Base-by-base conservation (phyloP, 2,797 vertebrate genomes). In the Amblyraja radiata region DNA sequence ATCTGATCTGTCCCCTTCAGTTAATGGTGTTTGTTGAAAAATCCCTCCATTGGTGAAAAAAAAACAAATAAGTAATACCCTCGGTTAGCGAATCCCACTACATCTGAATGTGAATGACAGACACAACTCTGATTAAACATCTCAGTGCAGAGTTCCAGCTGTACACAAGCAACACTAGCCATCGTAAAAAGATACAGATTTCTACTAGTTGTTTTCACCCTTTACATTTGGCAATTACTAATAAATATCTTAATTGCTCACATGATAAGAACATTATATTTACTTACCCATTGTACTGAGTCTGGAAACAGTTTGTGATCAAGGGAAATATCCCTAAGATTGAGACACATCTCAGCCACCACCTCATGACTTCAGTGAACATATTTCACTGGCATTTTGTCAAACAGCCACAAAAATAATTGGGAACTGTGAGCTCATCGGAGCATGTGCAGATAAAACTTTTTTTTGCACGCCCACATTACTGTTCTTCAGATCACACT, bases 261-360 rank as follows among this genome's bases (percentile, higher is more conserved):
- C n/a, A 14, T 28, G n/a, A 23, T n/a, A 36, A 7, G 1, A 88
- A 88, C 36, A 36, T 18, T 21, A 68, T 13, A 68, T 88, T 65
- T 32, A 88, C 84, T 88, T 88, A 88, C 61, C 28, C 63, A 88
- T 65, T 88, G 84, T 68, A 88, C 21, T 36, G 84, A 1, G 63
- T 18, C n/a, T 68, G 61, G n/a, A 88, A 88, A 16, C 63, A 9
- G 61, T 68, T 16, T 68, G 84, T 9, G 1, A 68, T 21, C 84
- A 88, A 8, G 18, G 84, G n/a, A 7, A 88, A 68, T 3, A 88
- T 68, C n/a, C 84, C 61, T 6, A 88, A 18, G 2, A 68, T 18
- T 65, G n/a, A 88, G 84, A 88, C 14, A 2, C n/a, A 36, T 3
- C n/a, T 65, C 68, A 68, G 9, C 84, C 84, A 88, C 61, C 84